These are phyloP conservation scores for Aurelia sp. DNA, from an alignment of 30 jellyfish, hydroid and myxozoan genomes.

Conservation along the genomic window DNA sequence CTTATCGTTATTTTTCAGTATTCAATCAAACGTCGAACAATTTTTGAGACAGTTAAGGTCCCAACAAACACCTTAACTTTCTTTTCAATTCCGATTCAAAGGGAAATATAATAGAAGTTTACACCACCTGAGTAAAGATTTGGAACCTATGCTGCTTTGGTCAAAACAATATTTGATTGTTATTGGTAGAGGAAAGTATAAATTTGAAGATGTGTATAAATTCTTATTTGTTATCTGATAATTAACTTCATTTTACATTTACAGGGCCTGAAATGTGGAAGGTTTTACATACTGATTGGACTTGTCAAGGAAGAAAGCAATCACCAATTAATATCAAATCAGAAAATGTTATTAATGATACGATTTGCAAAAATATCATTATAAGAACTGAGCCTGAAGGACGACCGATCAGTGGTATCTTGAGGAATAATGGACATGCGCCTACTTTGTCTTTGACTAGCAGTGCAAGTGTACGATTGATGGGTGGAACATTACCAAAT, in stretches of 20 bases:
- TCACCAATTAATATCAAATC: constrained; percentile 92
- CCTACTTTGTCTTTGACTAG: constrained; percentile 85
- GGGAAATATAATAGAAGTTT: too few relatives aligned
- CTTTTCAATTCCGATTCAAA: too few relatives aligned
- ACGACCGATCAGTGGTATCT: constrained; percentile 79
- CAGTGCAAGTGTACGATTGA: constrained; percentile 76
- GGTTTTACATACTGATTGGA: constrained; percentile 90
- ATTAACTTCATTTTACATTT: not conserved
- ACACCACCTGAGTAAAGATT: too few relatives aligned
- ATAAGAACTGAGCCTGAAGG: constrained; percentile 83
- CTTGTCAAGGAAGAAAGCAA: constrained; percentile 93
- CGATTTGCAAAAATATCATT: constrained; percentile 65
- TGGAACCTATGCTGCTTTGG: too few relatives aligned
- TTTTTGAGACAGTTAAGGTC: too few relatives aligned
- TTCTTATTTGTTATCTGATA: too few relatives aligned
- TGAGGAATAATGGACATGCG: constrained; percentile 97
- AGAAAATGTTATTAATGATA: constrained; percentile 60
- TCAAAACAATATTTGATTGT: too few relatives aligned
- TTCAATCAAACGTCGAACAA: too few relatives aligned
- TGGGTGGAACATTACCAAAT: constrained; percentile 85
- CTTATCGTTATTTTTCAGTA: too few relatives aligned
- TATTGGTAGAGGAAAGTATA: too few relatives aligned
- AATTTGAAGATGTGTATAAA: too few relatives aligned
- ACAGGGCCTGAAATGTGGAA: constrained; percentile 97
- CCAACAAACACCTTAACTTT: too few relatives aligned